Base-by-base conservation (phyloP, 2,888 invertebrate genomes). In the Acleris literana region DNA sequence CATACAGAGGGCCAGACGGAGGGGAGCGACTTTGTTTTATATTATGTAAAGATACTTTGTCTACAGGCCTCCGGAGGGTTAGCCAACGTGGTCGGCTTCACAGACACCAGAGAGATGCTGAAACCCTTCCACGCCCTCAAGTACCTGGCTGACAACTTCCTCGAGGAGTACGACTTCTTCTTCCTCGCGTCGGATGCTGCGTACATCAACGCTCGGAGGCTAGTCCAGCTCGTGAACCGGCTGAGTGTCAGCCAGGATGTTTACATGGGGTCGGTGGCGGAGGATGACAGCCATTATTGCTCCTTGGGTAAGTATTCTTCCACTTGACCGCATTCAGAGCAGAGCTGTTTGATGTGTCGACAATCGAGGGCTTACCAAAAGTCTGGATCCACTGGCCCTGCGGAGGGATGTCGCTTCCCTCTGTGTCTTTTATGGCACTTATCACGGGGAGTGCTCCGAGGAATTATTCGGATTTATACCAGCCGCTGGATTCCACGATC, bases 91-190 rank as follows among this genome's bases (percentile, higher is more conserved):
- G 97, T 98, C 0, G 97, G 97, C 1, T 98, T 98, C 82, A 96
- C 97, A 0, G 97, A 98, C 83, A 96, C 94, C 93, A 74, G 94
- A 90, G 84, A 91, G 66, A 88, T 96, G 83, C 93, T 97, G 17
- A 94, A 96, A 73, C 97, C 97, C 0, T 97, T 98, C 85, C 97
- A 97, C 81, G 95, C 97, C 20, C 93, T 99, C 53, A 97, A 97
- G 83, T 98, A 98, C 83, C 95, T 99, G 13, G 95, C 96, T 0
- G 98, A 98, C 76, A 97, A 97, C 83, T 97, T 96, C 87, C 89
- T 96, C 44, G 96, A 98, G 76, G 97, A 96, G 75, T 99, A 96
- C 86, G 98, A 99, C 86, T 99, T 97, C 91, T 99, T 98, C 90
- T 96, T 97, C 83, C 92, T 99, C 58, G 94, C 97, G 55, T 95